These are phyloP conservation scores for Chrysopilus asiliformis DNA, from an alignment of 2,888 invertebrate species.

Conservation along the genomic window DNA sequence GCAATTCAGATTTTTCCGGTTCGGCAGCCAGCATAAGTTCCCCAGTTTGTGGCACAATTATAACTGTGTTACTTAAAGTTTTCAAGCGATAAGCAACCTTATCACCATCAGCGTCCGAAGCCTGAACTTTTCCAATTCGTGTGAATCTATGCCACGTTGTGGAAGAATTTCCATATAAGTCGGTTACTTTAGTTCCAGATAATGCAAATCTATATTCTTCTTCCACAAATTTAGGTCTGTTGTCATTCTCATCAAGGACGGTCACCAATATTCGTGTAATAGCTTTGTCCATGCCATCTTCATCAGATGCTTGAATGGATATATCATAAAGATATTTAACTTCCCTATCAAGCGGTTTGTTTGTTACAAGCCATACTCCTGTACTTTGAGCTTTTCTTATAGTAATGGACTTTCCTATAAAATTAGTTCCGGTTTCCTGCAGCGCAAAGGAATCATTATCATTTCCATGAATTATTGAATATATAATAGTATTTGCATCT, in stretches of 20 bases:
- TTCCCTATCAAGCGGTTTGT: conserved; percentile 67
- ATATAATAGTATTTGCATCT: conserved; percentile 51
- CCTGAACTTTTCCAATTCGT: conserved; percentile 72
- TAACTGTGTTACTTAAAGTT: conserved; percentile 66
- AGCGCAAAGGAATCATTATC: conserved; percentile 60
- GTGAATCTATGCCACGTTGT: conserved; percentile 63
- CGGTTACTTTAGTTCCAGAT: conserved; percentile 46
- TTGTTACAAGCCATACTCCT: conserved; percentile 63
- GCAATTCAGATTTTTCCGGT: conserved; percentile 52
- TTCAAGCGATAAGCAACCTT: conserved; percentile 74
- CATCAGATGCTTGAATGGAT: conserved; percentile 66
- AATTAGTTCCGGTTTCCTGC: conserved; percentile 41
- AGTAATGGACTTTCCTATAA: conserved; percentile 12
- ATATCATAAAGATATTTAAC: conserved; percentile 54
- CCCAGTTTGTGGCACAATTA: conserved; percentile 87
- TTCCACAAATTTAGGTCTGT: conserved; percentile 71
- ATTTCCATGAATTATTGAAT: conserved; percentile 66
- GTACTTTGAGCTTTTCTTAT: conserved; percentile 40
- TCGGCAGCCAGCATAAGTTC: conserved; percentile 73
- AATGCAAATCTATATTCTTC: conserved; percentile 65
- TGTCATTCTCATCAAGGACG: conserved; percentile 82
- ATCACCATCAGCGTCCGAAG: conserved; percentile 84
- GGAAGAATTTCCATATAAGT: conserved; percentile 45
- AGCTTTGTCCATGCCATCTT: conserved; percentile 66
- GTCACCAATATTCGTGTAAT: conserved; percentile 62